These are phyloP conservation scores for Plebejus melissa DNA, from an alignment of 2,888 invertebrate genomes.

Conservation along the genomic window DNA sequence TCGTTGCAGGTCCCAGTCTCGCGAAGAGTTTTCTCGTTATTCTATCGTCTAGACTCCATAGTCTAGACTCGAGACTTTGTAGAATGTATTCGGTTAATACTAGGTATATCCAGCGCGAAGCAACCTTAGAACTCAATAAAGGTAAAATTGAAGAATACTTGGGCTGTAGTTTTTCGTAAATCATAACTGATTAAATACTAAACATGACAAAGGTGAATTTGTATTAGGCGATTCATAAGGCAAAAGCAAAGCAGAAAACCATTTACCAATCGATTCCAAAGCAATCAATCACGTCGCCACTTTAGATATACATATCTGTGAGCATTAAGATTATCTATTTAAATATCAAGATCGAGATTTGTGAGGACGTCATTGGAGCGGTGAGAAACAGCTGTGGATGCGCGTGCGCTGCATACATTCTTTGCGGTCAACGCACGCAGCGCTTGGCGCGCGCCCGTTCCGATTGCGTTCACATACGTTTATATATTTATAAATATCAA, in stretches of 20 bases:
- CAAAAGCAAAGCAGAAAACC: neutral
- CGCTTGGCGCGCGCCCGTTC: constrained; percentile 35
- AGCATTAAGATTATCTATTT: constrained; percentile 6
- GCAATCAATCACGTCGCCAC: constrained; percentile 1
- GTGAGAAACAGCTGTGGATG: constrained; percentile 53
- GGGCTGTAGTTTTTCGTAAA: neutral
- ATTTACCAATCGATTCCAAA: neutral
- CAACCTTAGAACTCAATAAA: neutral
- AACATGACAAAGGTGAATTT: neutral
- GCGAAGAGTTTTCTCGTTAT: constrained; percentile 13
- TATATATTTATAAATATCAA: constrained; percentile 22
- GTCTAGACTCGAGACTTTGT: constrained; percentile 10
- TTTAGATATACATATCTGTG: constrained; percentile 8
- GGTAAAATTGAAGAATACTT: neutral
- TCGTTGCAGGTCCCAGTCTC: constrained; percentile 4
- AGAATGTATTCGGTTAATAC: neutral
- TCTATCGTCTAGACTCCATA: constrained; percentile 15
- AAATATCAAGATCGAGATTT: constrained; percentile 12
- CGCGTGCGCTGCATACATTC: constrained; percentile 53
- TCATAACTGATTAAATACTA: neutral
- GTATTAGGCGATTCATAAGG: neutral
- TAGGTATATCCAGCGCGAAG: neutral
- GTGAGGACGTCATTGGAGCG: constrained; percentile 35
- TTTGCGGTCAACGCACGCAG: constrained; percentile 66
- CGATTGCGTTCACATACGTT: constrained; percentile 37